These are phyloP conservation scores for Mormyrops attenuatus DNA, from an alignment of 2,797 vertebrate species.

Conservation along the genomic window DNA sequence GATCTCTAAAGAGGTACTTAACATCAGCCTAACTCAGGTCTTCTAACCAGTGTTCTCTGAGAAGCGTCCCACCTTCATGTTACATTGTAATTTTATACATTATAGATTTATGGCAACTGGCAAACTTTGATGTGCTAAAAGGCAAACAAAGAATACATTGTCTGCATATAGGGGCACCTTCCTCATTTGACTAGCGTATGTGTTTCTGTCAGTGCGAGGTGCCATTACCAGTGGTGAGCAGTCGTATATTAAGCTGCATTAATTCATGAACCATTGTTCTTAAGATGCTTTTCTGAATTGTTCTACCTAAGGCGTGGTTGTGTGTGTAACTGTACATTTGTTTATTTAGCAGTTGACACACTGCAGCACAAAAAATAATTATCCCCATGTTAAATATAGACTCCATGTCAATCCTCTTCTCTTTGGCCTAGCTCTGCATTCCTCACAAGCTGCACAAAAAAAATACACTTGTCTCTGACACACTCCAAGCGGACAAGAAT, in stretches of 20 bases:
- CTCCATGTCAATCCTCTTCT: not conserved
- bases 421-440: not conserved
- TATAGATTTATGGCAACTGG: not conserved
- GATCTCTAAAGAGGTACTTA: not conserved
- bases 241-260: not conserved
- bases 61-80: not conserved
- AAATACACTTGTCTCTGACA: not conserved
- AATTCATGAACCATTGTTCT: not conserved
- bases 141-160: not conserved
- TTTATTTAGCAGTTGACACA: conserved; percentile 12
- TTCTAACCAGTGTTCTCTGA: not conserved
- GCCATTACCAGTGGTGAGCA: not conserved
- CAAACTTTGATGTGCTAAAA: not conserved
- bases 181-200: not conserved
- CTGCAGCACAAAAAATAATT: not conserved
- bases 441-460: not conserved
- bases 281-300: not conserved
- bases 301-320: not conserved
- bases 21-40: not conserved
- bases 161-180: not conserved
- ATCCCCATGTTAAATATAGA: not conserved
- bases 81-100: too few species aligned
- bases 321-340: conserved; percentile 10
- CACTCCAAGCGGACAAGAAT: conserved; percentile 34
- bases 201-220: not conserved